Evolutionary conservation across 2,113 vertebrate genomes (phyloP).

Genomic region (Sylvia atricapilla): DNA sequence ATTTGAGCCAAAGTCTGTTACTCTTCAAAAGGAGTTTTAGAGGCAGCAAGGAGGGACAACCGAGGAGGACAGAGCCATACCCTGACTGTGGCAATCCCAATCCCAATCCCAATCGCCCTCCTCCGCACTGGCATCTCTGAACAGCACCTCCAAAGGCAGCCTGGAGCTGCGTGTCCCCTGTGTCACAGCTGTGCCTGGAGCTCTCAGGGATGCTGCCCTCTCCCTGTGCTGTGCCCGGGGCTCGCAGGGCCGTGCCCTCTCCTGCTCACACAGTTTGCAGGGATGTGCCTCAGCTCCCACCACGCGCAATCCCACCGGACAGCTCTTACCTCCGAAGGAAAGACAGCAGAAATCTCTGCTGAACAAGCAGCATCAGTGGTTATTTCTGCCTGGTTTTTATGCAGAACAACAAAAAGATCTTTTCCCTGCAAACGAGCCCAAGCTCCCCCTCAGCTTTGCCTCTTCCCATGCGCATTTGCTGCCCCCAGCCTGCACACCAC

Average conservation of each 20-base stretch:
- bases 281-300: not conserved
- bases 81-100: not conserved
- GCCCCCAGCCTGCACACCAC: not conserved
- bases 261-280: accelerated
- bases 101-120: accelerated
- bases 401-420: not conserved
- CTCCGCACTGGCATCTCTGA: not conserved
- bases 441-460: conserved; percentile 9
- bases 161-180: not conserved
- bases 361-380: not conserved
- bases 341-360: not conserved
- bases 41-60: not conserved
- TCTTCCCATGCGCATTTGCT: not conserved
- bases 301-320: not conserved
- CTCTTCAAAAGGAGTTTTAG: not conserved
- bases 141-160: not conserved
- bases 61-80: not conserved
- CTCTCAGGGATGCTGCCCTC: not conserved
- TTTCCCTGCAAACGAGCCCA: not conserved
- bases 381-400: not conserved
- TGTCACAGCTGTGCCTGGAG: too few relatives aligned
- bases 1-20: not conserved
- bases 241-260: not conserved
- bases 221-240: not conserved
- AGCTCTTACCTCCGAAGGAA: conserved; percentile 2